phyloP scores from a whole-genome alignment of 2,888 invertebrate genomes.

The Pyrocoelia pectoralis region DNA sequence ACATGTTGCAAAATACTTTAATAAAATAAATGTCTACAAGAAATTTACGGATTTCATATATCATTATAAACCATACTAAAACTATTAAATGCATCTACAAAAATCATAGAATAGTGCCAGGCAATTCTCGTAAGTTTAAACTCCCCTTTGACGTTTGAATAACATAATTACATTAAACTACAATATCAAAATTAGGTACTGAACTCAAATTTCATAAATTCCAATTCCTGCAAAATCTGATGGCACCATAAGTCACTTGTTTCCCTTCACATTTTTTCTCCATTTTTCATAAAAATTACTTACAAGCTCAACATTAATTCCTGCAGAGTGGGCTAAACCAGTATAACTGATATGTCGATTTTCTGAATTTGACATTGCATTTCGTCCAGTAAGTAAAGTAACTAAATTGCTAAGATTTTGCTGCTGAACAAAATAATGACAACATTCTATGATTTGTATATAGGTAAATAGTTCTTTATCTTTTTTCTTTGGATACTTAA shows the following conservation, averaged over 20 bases:
- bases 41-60: neutral
- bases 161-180: neutral
- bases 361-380: conserved; percentile 54
- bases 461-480: conserved; percentile 77
- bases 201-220: neutral
- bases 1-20: neutral
- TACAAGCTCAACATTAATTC: conserved; percentile 83
- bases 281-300: conserved; percentile 85
- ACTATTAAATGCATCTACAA: conserved; percentile 7
- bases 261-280: conserved; percentile 76
- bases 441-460: conserved; percentile 85
- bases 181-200: neutral
- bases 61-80: conserved; percentile 7
- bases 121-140: conserved; percentile 1
- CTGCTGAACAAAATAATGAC: conserved; percentile 75
- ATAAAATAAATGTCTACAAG: neutral
- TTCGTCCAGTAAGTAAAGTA: conserved; percentile 76
- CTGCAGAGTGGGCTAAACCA: conserved; percentile 81
- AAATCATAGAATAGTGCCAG: neutral
- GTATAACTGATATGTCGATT: conserved; percentile 76
- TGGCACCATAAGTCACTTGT: conserved; percentile 62
- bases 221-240: neutral
- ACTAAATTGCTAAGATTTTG: conserved; percentile 70
- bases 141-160: conserved; percentile 1
- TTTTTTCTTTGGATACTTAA: conserved; percentile 80